Evolutionary conservation across 2,797 vertebrate genomes (phyloP).

Genomic region (Anguilla obscura): DNA sequence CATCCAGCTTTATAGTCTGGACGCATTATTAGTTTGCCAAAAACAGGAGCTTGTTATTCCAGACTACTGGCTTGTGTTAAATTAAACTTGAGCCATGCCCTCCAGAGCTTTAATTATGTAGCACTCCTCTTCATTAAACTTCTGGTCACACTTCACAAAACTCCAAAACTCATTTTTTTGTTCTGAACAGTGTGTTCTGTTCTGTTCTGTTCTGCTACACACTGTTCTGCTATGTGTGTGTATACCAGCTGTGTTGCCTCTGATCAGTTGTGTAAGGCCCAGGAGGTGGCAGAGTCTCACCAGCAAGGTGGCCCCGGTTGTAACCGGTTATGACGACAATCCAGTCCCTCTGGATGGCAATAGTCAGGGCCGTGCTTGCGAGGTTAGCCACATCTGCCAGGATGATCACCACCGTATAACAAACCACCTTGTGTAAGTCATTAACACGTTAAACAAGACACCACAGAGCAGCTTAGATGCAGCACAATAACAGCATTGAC

Average conservation of each 20-base stretch:
- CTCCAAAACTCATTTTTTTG: too few species aligned
- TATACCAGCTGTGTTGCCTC: not conserved
- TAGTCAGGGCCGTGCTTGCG: slow-evolving; percentile 71
- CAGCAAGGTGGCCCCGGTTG: slow-evolving; percentile 70
- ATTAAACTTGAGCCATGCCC: not conserved
- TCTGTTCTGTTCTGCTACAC: too few species aligned
- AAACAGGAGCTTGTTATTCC: not conserved
- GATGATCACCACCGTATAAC: slow-evolving; percentile 74
- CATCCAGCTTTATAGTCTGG: not conserved
- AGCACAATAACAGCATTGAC: slow-evolving; percentile 57
- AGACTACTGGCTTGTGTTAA: not conserved
- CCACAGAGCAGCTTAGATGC: slow-evolving; percentile 65
- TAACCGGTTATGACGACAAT: slow-evolving; percentile 74
- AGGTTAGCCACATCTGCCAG: slow-evolving; percentile 77
- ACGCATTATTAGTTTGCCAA: not conserved
- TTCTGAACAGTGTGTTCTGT: not conserved
- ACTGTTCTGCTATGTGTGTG: too few species aligned
- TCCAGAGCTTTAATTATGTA: not conserved
- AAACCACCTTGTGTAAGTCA: slow-evolving; percentile 75
- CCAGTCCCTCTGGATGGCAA: slow-evolving; percentile 76
- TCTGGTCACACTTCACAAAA: not conserved
- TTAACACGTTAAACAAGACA: slow-evolving; percentile 76
- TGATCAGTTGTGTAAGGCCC: not conserved
- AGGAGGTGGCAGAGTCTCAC: slow-evolving; percentile 54
- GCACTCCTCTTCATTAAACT: not conserved